Evolutionary conservation across 2,797 vertebrate species (phyloP), one percentile per base, ranked within the genome.

Genomic region (Catharus ustulatus): DNA sequence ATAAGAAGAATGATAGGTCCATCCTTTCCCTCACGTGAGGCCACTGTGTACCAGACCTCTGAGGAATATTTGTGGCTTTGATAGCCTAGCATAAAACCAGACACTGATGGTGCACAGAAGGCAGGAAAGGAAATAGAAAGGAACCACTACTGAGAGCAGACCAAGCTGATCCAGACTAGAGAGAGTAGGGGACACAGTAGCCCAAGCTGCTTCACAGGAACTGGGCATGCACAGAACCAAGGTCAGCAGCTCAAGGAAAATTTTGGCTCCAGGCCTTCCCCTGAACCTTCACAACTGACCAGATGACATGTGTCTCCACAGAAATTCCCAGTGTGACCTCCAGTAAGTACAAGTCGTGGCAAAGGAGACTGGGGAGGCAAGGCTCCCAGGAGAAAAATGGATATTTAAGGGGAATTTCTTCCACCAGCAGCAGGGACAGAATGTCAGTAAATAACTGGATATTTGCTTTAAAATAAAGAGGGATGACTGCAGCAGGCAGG

Each of bases 111-210:
- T 45, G 20, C 8, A 36, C 22, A 9, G 36, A 26, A 46, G 23
- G 17, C 27, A 77, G 59, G 18, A 38, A 51, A 61, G 20, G 34
- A 72, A 79, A 68, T n/a, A 68, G 6, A 20, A 55, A 30, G 15
- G 14, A 88, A 29, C 4, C 6, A 11, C 42, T 52, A 7, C 17
- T 1, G 1, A 69, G 27, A 13, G 13, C n/a, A 76, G 19, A 29
- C 13, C 23, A 68, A 62, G 36, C 7, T 42, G 14, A 34, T n/a
- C 10, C 20, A 16, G 13, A 24, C 43, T 22, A 16, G 34, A 54
- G 19, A 32, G 22, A 43, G 10, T 1, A 2, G 17, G 2, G 20
- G 5, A 14, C 9, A 32, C 15, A 0, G 0, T 0, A 1, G 5
- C 10, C 27, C 11, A 62, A 27, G 12, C 5, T 52, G 11, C 21